phyloP scores from a whole-genome alignment of 2,113 vertebrate genomes.

The Rana temporaria region DNA sequence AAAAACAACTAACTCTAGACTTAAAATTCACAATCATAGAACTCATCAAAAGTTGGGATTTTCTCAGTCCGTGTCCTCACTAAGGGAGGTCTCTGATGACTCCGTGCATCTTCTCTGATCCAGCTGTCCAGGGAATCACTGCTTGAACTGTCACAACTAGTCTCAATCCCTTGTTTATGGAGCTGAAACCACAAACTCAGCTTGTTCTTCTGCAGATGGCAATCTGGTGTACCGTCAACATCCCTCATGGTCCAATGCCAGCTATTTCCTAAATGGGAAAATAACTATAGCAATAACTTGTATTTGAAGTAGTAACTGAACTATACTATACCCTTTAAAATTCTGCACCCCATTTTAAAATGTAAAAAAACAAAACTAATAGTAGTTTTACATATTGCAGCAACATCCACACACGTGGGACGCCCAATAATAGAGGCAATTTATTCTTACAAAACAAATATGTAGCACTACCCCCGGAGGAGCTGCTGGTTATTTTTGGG shows the following conservation, averaged over 20 bases:
- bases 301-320: neutral
- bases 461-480: too few relatives aligned
- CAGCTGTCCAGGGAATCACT: conserved; percentile 67
- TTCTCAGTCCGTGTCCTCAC: conserved; percentile 78
- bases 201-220: conserved; percentile 56
- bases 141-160: conserved; percentile 77
- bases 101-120: conserved; percentile 54
- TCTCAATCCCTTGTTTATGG: conserved; percentile 64
- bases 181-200: conserved; percentile 68
- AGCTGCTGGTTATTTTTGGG: too few relatives aligned
- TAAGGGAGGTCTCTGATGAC: conserved; percentile 33
- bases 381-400: too few relatives aligned
- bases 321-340: too few relatives aligned
- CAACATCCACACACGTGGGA: too few relatives aligned
- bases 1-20: neutral
- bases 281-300: neutral
- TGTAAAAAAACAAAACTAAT: too few relatives aligned
- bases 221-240: neutral
- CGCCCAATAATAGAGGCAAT: too few relatives aligned
- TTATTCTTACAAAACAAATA: too few relatives aligned
- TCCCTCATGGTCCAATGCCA: conserved; percentile 45
- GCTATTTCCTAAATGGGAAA: conserved; percentile 59
- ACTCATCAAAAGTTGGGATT: conserved; percentile 71
- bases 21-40: conserved; percentile 70
- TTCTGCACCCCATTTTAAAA: too few relatives aligned